Evolutionary conservation across 2,113 vertebrate genomes (phyloP), one percentile per base, ranked within the genome.

Genomic region (Heptranchias perlo): DNA sequence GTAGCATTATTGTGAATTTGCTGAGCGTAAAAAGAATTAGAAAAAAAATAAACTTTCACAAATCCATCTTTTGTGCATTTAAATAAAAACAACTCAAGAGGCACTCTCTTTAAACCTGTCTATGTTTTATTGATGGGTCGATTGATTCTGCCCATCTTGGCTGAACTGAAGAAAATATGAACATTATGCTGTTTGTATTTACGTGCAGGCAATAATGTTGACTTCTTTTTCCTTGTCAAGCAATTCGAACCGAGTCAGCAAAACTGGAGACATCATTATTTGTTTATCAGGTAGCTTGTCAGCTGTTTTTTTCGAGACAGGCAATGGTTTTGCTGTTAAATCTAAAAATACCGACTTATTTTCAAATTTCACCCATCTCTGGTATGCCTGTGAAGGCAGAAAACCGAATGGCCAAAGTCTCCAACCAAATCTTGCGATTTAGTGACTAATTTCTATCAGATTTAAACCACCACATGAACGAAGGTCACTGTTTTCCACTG

Each of bases 211-310:
- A 93, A 93, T 64, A 93, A 93, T 64, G 61, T 61, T 62, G 58
- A 93, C 89, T 64, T 92, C 3, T 92, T 93, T 93, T 62, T 39
- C n/a, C 89, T 93, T 61, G 87, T 91, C 58, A 64, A 93, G 16
- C n/a, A 62, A 62, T 58, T 39, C 44, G 35, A 62, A 62, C 58
- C 89, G 21, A 39, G 58, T 93, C 89, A 64, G 89, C 89, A 93
- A 39, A 93, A 93, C n/a, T 44, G n/a, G 58, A 93, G 14, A 39
- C 7, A 93, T 64, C 89, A 62, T 93, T 39, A 61, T 58, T 93
- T 39, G 61, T 62, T 62, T 16, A 62, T n/a, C 35, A 93, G 58
- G 58, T 39, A 62, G 18, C 58, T 61, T 92, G 35, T 21, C 89
- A 93, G 89, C 35, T 39, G 7, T 61, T 92, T 93, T 39, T 39